A percentile compares a stretch with the other conserved stretches of the same genome.
phyloP scores from a whole-genome alignment of 64 coral and sea anemone species.

The Trachythela sp. region DNA sequence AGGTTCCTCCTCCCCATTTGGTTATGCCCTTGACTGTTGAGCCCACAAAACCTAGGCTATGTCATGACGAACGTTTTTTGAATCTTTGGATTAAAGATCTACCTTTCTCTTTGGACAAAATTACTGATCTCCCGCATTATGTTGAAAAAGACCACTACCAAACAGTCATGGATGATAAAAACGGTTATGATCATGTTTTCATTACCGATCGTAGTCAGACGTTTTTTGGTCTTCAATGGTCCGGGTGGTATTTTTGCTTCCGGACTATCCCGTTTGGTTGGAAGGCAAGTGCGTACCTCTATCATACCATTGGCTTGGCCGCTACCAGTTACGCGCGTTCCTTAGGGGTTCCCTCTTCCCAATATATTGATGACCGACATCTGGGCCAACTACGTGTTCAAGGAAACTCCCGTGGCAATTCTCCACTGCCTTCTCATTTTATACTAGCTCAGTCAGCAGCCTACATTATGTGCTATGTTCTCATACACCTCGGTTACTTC shows the following conservation, averaged over 20 bases:
- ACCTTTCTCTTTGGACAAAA: too few species aligned
- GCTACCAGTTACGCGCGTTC: background rate
- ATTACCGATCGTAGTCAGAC: too few species aligned
- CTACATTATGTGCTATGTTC: background rate
- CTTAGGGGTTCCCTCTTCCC: background rate
- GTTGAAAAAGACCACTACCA: too few species aligned
- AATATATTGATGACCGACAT: background rate
- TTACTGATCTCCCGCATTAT: too few species aligned
- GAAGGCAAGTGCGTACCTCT: background rate
- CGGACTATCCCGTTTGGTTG: background rate
- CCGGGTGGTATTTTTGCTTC: too few species aligned
- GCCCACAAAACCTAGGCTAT: too few species aligned
- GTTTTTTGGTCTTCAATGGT: too few species aligned
- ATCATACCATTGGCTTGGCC: background rate
- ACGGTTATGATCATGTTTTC: slow-evolving; percentile 8
- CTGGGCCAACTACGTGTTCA: background rate
- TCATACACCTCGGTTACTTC: slow-evolving; percentile 27
- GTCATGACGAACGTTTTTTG: too few species aligned
- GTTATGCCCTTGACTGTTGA: too few species aligned
- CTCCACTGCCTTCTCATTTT: background rate
- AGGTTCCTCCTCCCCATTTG: too few species aligned
- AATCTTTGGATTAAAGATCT: too few species aligned
- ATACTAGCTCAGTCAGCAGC: too few species aligned
- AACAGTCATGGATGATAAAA: background rate
- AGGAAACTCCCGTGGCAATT: background rate